phyloP scores from a whole-genome alignment of 2,113 vertebrate genomes.

The Suricata suricatta region DNA sequence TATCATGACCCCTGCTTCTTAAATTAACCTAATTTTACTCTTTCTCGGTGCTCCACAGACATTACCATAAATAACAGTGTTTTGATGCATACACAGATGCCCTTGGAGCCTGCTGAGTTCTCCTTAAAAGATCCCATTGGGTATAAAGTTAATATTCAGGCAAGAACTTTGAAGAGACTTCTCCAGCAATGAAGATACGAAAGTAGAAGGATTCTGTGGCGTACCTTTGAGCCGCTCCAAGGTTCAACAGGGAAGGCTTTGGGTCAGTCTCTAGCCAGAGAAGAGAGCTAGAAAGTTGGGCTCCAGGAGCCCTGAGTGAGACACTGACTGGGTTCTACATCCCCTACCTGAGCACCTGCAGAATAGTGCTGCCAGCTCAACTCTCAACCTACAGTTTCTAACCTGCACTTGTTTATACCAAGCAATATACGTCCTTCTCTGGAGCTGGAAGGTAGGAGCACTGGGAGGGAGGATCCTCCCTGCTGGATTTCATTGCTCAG shows the following conservation, averaged over 20 bases:
- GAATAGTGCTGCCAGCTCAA: not conserved
- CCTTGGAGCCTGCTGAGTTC: not conserved
- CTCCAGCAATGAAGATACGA: not conserved
- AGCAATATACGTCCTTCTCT: not conserved
- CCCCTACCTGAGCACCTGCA: not conserved
- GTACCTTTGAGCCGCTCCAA: not conserved
- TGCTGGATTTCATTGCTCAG: not conserved
- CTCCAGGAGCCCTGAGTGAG: not conserved
- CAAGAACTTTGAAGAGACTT: not conserved
- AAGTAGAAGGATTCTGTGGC: not conserved
- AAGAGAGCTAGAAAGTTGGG: not conserved
- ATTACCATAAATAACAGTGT: not conserved
- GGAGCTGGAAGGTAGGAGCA: not conserved
- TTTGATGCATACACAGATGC: not conserved
- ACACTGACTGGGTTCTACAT: not conserved
- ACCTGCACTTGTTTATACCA: not conserved
- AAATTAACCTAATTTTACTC: not conserved
- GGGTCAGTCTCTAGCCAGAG: not conserved
- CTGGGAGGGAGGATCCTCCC: not conserved
- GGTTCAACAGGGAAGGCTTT: not conserved
- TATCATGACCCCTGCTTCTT: not conserved
- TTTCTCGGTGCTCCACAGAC: not conserved
- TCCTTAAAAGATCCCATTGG: not conserved
- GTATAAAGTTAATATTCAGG: not conserved
- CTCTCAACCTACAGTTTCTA: not conserved